Base-by-base conservation (phyloP, 2,888 invertebrate species). In the Criorhina ranunculi region DNA sequence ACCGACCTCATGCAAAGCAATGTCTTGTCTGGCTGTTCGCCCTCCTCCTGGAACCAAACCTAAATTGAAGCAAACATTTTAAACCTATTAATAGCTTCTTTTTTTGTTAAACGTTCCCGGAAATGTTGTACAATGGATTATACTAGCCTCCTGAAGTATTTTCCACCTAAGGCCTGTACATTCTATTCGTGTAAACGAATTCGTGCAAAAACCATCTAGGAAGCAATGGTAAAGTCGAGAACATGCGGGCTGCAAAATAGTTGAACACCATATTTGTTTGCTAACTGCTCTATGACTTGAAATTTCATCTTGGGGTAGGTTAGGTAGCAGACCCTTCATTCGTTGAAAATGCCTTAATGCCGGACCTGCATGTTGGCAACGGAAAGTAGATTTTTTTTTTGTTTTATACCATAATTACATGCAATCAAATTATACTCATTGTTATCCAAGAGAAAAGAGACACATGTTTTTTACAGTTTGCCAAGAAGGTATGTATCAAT, bases 271-370 rank as follows among this genome's bases (percentile, higher is more conserved):
- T 60, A n/a, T n/a, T n/a, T n/a, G n/a, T n/a, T n/a, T n/a, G n/a
- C n/a, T n/a, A 60, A 35, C 42, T 35, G 8, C 46, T 31, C 57
- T 40, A 60, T 12, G 15, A 40, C 33, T 37, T n/a, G n/a, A 40
- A 40, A 64, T 64, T 70, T 44, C 8, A 57, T 15, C 40, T 78
- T 78, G 60, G 62, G 78, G 62, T 57, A 78, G 78, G 78, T 77
- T 60, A 17, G 42, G 12, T 31, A 31, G 7, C 24, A 60, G 12
- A 37, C 29, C 60, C 51, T 19, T 53, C 42, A 12, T 24, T 76
- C 5, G n/a, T 59, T 15, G 1, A 55, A n/a, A 33, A 12, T 31
- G n/a, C n/a, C 44, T 44, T 15, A 31, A 67, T 29, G 12, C n/a
- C 55, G 19, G 17, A 6, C n/a, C 7, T 67, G 67, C 42, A 40